These are phyloP conservation scores for Scaptomyza montana DNA, from an alignment of 1,140 invertebrate species.

Conservation along the genomic window DNA sequence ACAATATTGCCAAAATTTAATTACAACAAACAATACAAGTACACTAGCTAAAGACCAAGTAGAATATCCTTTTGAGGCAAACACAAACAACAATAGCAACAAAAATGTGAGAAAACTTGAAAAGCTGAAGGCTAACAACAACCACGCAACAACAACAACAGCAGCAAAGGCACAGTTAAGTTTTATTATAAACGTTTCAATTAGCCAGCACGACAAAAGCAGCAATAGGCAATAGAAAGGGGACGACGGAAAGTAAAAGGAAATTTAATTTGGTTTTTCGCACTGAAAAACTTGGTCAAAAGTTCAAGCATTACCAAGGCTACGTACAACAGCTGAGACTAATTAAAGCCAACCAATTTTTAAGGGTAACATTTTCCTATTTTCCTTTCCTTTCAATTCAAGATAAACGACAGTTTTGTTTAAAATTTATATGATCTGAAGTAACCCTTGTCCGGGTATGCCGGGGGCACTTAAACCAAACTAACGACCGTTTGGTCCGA, in stretches of 20 bases:
- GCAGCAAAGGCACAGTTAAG: conserved; percentile 56
- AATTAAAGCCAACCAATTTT: conserved; percentile 63
- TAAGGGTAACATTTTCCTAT: not conserved
- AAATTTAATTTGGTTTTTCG: conserved; percentile 35
- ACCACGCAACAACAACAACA: conserved; percentile 16
- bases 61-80: conserved; percentile 5
- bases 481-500: not conserved
- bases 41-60: not conserved
- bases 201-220: conserved; percentile 59
- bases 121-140: conserved; percentile 41
- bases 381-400: conserved; percentile 5
- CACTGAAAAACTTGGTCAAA: conserved; percentile 63
- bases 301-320: conserved; percentile 55
- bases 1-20: conserved; percentile 28
- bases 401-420: conserved; percentile 73
- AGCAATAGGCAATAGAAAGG: conserved; percentile 19
- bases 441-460: conserved; percentile 4
- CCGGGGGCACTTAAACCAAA: not conserved
- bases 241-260: not conserved
- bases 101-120: conserved; percentile 39
- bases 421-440: conserved; percentile 56
- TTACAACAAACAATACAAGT: conserved; percentile 15
- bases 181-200: conserved; percentile 69
- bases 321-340: conserved; percentile 50
- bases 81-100: not conserved